Percentiles rank a stretch among this genome's conserved stretches.
phyloP scores from a whole-genome alignment of 2,113 vertebrate species.

The Sigmodon hispidus region DNA sequence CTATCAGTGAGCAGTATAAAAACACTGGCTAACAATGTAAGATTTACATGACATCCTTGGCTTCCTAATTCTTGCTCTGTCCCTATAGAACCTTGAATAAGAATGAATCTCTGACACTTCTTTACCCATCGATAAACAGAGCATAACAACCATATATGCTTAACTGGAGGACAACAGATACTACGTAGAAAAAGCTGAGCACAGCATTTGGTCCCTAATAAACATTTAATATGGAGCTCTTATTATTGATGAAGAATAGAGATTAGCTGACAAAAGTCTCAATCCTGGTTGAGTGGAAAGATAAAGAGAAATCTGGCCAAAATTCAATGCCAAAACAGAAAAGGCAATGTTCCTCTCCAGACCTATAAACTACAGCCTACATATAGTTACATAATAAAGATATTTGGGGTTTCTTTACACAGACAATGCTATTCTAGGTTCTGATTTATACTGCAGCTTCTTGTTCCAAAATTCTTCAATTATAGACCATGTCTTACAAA shows the following conservation, averaged over 20 bases:
- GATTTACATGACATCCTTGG: not conserved
- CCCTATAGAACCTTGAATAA: not conserved
- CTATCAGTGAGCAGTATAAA: not conserved
- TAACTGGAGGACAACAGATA: not conserved
- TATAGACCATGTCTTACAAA: constrained; percentile 37
- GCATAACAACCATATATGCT: not conserved
- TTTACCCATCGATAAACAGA: constrained; percentile 16
- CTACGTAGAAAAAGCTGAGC: not conserved
- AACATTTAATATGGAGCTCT: not conserved
- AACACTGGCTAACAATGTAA: not conserved
- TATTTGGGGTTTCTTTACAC: not conserved
- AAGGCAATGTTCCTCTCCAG: constrained; percentile 1
- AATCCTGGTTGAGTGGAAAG: not conserved
- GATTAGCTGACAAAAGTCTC: not conserved
- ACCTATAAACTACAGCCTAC: constrained; percentile 31
- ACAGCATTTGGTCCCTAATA: not conserved
- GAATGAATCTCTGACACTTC: not conserved
- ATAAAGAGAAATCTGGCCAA: not conserved
- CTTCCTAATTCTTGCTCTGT: not conserved
- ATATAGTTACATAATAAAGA: not conserved
- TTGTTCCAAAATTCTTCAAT: constrained; percentile 40
- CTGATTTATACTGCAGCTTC: constrained; percentile 10
- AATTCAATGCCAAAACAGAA: constrained; percentile 1
- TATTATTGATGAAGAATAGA: not conserved
- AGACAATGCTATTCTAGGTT: not conserved